Evolutionary conservation across 2,797 vertebrate genomes (phyloP).

Genomic region (Hozukius guyotensis): DNA sequence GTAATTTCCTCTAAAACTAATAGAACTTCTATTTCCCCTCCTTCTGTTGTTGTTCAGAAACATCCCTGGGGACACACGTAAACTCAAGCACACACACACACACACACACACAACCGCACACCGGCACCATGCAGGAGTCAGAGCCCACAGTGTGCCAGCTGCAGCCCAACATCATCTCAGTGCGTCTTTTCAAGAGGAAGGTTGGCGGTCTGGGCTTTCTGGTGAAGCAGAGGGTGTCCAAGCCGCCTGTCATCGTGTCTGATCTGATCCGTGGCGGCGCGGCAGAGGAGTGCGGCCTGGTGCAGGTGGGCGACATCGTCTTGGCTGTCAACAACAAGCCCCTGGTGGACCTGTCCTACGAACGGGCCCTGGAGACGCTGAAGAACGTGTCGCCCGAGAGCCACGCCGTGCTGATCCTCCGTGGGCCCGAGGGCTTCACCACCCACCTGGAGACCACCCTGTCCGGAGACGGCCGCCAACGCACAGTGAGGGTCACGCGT

Average conservation of each 20-base stretch:
- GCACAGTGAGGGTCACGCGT: constrained; percentile 91
- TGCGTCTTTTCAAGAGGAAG: constrained; percentile 95
- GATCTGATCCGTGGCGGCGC: constrained; percentile 96
- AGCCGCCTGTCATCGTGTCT: constrained; percentile 94
- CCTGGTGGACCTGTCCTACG: constrained; percentile 93
- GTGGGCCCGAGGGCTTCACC: constrained; percentile 96
- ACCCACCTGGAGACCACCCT: constrained; percentile 98
- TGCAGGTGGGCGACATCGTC: constrained; percentile 97
- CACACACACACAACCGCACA: not conserved
- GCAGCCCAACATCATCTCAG: constrained; percentile 97
- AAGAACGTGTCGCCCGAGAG: constrained; percentile 92
- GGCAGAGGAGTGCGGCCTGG: constrained; percentile 95
- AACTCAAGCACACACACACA: not conserved
- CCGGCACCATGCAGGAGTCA: constrained; percentile 90
- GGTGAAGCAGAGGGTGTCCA: constrained; percentile 95
- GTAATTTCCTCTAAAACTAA: constrained; percentile 55
- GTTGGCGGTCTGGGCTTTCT: constrained; percentile 95
- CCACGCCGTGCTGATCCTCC: constrained; percentile 93
- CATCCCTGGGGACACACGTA: constrained; percentile 56
- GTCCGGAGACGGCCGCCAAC: constrained; percentile 90
- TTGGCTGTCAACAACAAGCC: constrained; percentile 95
- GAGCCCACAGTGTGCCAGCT: constrained; percentile 94
- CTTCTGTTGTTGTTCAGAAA: constrained; percentile 63
- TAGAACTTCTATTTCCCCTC: constrained; percentile 23
- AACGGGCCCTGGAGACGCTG: constrained; percentile 91